phyloP scores from a whole-genome alignment of 2,797 vertebrate species.

The Bovichtus variegatus region DNA sequence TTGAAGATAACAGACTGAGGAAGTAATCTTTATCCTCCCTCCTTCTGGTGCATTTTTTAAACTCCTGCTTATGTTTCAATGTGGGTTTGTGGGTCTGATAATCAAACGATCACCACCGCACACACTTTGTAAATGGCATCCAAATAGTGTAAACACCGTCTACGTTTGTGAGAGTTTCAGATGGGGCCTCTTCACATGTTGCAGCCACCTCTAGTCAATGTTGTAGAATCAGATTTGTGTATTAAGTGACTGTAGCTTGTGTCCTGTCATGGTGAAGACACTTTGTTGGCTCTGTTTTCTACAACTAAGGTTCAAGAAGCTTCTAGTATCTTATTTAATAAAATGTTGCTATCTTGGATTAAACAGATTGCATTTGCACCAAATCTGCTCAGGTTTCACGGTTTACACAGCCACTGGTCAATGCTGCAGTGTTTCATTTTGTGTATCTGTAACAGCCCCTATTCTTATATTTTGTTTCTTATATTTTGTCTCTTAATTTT shows the following conservation, averaged over 20 bases:
- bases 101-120: not conserved
- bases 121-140: not conserved
- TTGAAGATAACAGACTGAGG: constrained; percentile 25
- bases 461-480: too few relatives aligned
- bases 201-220: not conserved
- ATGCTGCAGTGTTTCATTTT: too few relatives aligned
- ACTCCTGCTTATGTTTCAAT: not conserved
- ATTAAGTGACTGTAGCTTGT: not conserved
- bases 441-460: too few relatives aligned
- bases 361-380: not conserved
- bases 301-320: not conserved
- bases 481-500: too few relatives aligned
- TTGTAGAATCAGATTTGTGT: constrained; percentile 7
- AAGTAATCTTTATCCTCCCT: constrained; percentile 23
- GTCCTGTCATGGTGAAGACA: not conserved
- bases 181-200: not conserved
- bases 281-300: not conserved
- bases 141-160: not conserved
- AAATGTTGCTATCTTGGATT: not conserved
- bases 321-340: not conserved
- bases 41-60: constrained; percentile 13
- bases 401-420: too few relatives aligned
- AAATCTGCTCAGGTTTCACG: too few relatives aligned
- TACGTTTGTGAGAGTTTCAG: not conserved
- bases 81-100: not conserved